Base-by-base conservation (phyloP, 2,113 vertebrate species). In the Microtus montanus region DNA sequence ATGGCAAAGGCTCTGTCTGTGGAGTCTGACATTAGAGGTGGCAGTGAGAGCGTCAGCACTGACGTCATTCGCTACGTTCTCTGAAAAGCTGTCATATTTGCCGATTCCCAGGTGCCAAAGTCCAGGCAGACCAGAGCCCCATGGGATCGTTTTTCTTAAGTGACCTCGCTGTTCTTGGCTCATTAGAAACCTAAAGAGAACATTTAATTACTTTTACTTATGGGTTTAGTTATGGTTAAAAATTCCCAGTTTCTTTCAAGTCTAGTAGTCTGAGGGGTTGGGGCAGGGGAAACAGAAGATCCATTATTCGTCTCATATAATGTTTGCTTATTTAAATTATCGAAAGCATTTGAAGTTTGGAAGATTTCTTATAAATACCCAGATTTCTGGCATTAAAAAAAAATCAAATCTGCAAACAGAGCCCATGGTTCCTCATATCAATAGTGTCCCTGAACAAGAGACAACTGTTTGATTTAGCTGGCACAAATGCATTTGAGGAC, bases 131-230 rank as follows among this genome's bases (percentile, higher is more conserved):
- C 78, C 80, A 70, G 71, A 96, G 66, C 73, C 70, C 80, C 17
- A 19, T 58, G 22, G 17, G 90, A 83, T 49, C 61, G 38, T 78
- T 64, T 38, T 94, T 89, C 63, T 77, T 63, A 87, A 94, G 44
- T 75, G 38, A 12, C 44, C 82, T 83, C 74, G 41, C 28, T 86
- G 20, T 93, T 79, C 78, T 86, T 74, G n/a, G 52, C 66, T 94
- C 92, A 54, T 92, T 52, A 85, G 49, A 94, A 70, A 68, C 14
- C 49, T 93, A 52, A 93, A 77, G 35, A 94, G n/a, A 75, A 4
- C 15, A 64, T 77, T 84, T 71, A 93, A 38, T 93, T 95, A 71
- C 64, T 94, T 90, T 77, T 95, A 75, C n/a, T 83, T 90, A 28
- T 68, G 1, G 47, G 64, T 94, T 90, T 92, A 95, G 89, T 87